Conservation (phyloP, 2,797 vertebrate genomes). For the Pteronotus mesoamericanus region DNA sequence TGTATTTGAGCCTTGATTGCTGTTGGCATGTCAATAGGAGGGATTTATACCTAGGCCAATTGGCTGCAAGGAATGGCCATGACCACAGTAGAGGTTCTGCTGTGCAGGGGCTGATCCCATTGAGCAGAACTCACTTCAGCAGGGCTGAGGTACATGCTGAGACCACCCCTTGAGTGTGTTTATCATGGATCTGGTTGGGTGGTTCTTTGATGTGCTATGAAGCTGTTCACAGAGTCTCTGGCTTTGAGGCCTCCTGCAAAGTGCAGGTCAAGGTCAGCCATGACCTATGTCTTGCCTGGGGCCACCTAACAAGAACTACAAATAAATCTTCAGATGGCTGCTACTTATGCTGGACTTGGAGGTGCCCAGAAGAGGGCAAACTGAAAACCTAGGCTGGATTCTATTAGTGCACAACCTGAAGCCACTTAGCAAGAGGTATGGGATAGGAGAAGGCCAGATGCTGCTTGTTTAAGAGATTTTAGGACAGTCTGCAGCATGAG, state of each 20-base stretch:
- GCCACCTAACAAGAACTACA: background rate
- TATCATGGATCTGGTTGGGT: background rate
- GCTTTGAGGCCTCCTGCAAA: background rate
- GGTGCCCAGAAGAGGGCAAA: background rate
- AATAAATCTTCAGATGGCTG: background rate
- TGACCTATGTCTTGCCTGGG: background rate
- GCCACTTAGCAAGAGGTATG: background rate
- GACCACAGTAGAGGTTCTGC: background rate
- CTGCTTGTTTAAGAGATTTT: background rate
- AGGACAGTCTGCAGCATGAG: background rate
- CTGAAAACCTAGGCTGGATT: background rate
- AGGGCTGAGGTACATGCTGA: background rate
- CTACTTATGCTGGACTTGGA: background rate
- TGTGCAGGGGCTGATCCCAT: background rate
- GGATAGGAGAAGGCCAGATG: background rate
- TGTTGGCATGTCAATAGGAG: background rate
- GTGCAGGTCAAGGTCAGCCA: background rate
- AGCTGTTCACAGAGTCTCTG: background rate
- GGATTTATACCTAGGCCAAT: background rate
- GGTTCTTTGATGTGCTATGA: background rate
- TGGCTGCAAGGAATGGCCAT: background rate
- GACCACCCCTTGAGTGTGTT: background rate
- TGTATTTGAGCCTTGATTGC: background rate
- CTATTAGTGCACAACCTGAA: background rate
- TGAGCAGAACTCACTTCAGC: background rate